A percentile compares a stretch with the other conserved stretches of the same genome.
phyloP scores from a whole-genome alignment of 1,140 invertebrate species.

The Zaprionus davidi region DNA sequence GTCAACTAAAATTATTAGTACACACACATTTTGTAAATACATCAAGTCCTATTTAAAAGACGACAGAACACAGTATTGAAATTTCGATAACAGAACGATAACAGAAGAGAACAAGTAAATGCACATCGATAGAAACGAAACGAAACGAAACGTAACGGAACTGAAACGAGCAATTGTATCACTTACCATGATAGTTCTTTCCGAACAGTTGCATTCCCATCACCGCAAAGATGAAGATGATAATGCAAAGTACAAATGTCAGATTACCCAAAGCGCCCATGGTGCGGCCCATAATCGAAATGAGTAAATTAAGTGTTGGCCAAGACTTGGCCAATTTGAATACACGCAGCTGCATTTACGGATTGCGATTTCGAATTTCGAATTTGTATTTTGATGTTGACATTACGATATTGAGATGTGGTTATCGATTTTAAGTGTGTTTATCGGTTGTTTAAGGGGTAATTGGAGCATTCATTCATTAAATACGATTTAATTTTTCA shows the following conservation, averaged over 20 bases:
- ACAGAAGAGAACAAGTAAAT: slow-evolving; percentile 17
- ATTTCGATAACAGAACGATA: slow-evolving; percentile 12
- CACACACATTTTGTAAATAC: slow-evolving; percentile 4
- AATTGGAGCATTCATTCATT: slow-evolving; percentile 35
- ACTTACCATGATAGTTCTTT: slow-evolving; percentile 93
- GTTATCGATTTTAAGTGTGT: slow-evolving; percentile 33
- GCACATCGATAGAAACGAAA: slow-evolving; percentile 44
- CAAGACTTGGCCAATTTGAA: slow-evolving; percentile 99
- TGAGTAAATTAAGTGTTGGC: slow-evolving; percentile 98
- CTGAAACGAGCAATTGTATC: background rate
- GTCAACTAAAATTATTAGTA: background rate
- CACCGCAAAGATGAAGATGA: slow-evolving; percentile 99
- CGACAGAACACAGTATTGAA: slow-evolving; percentile 10
- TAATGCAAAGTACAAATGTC: slow-evolving; percentile 97
- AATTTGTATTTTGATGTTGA: slow-evolving; percentile 16
- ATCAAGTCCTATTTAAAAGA: background rate
- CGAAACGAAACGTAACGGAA: slow-evolving; percentile 5
- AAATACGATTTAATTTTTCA: slow-evolving; percentile 24
- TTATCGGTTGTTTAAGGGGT: background rate
- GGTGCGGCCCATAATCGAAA: slow-evolving; percentile 98
- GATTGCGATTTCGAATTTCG: slow-evolving; percentile 23
- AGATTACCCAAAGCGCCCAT: slow-evolving; percentile 98
- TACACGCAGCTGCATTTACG: slow-evolving; percentile 92
- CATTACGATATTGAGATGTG: slow-evolving; percentile 30
- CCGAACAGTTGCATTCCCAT: slow-evolving; percentile 99